phyloP scores from a whole-genome alignment of 1,140 invertebrate species.

The Conus ventricosus region DNA sequence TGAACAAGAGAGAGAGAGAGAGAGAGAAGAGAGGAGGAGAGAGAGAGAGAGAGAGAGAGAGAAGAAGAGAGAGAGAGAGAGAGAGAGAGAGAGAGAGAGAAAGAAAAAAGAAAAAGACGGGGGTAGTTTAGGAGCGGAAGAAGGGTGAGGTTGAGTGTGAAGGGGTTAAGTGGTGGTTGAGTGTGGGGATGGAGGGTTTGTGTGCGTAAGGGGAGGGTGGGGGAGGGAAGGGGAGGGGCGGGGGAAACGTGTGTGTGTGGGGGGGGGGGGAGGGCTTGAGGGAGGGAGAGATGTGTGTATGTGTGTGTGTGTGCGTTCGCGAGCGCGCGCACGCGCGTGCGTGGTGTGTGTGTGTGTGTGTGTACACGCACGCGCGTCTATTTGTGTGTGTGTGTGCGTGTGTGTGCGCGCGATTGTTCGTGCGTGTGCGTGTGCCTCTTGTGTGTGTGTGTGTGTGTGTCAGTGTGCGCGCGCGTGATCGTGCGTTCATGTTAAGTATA shows the following conservation, averaged over 20 bases:
- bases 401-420: too few relatives aligned
- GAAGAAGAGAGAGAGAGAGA: constrained; percentile 20
- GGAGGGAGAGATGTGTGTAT: too few relatives aligned
- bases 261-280: background rate
- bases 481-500: too few relatives aligned
- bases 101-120: background rate
- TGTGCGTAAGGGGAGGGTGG: background rate
- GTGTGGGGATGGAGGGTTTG: background rate
- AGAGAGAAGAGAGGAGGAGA: constrained; percentile 4
- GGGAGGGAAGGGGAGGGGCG: background rate
- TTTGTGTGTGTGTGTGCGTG: too few relatives aligned
- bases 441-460: too few relatives aligned
- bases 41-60: constrained; percentile 14
- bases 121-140: background rate
- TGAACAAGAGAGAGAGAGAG: background rate
- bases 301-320: too few relatives aligned
- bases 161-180: background rate
- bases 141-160: background rate
- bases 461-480: too few relatives aligned
- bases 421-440: too few relatives aligned
- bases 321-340: too few relatives aligned
- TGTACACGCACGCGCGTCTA: too few relatives aligned
- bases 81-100: constrained; percentile 18
- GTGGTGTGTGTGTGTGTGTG: too few relatives aligned
- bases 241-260: background rate